Conservation (phyloP, 2,797 vertebrate species). For the Poecile montanus region DNA sequence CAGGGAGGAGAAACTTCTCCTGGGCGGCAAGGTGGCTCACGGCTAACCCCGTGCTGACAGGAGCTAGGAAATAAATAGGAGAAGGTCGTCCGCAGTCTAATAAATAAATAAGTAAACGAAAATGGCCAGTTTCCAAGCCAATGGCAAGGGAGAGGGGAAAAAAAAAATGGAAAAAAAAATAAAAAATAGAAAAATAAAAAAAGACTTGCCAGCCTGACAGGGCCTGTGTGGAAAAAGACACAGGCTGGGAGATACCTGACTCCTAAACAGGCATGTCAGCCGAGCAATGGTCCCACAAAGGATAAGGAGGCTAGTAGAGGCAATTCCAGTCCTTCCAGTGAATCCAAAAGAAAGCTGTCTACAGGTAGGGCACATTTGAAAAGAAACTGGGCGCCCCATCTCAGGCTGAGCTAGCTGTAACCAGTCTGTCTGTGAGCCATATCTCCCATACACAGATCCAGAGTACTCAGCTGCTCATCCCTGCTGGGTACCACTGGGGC, state of each 20-base stretch:
- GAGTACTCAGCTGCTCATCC: background rate
- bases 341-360: background rate
- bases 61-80: background rate
- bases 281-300: background rate
- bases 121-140: background rate
- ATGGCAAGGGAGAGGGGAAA: fast-evolving
- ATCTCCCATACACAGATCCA: fast-evolving
- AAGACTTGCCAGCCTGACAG: too few species aligned
- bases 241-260: background rate
- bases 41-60: fast-evolving
- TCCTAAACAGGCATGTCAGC: too few species aligned
- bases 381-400: background rate
- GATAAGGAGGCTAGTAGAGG: background rate
- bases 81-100: background rate
- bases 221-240: background rate
- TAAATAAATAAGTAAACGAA: too few species aligned
- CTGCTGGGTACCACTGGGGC: background rate
- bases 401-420: background rate
- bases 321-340: background rate
- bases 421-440: fast-evolving
- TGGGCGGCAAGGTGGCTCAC: too few species aligned
- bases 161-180: too few species aligned
- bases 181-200: background rate
- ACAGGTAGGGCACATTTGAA: background rate
- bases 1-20: background rate